These are phyloP conservation scores for Dallia pectoralis DNA, from an alignment of 2,797 vertebrate genomes.

Conservation along the genomic window DNA sequence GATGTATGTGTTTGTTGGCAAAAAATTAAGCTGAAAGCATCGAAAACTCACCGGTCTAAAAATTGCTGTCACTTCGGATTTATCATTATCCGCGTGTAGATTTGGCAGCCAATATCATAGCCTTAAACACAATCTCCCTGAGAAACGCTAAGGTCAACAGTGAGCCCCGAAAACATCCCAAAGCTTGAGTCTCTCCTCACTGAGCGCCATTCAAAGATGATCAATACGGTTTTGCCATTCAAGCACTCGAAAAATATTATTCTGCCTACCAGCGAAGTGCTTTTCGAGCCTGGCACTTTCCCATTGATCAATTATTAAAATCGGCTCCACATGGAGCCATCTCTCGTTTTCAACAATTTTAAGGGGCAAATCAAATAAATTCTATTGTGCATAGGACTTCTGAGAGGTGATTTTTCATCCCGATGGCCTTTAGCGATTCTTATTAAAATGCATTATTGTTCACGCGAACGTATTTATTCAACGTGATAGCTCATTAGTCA, in stretches of 20 bases:
- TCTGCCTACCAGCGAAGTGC: slow-evolving; percentile 72
- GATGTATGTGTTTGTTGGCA: slow-evolving; percentile 55
- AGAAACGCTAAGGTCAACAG: slow-evolving; percentile 65
- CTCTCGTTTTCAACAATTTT: slow-evolving; percentile 71
- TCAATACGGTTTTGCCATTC: slow-evolving; percentile 69
- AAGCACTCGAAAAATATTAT: slow-evolving; percentile 69
- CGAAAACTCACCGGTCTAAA: slow-evolving; percentile 60
- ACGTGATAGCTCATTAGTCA: slow-evolving; percentile 82
- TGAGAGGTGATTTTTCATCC: slow-evolving; percentile 80
- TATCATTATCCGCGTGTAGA: slow-evolving; percentile 53
- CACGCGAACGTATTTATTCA: slow-evolving; percentile 81
- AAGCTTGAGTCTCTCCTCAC: slow-evolving; percentile 64
- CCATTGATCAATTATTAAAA: slow-evolving; percentile 81
- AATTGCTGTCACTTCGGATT: slow-evolving; percentile 64
- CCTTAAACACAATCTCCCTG: slow-evolving; percentile 64
- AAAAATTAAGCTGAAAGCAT: slow-evolving; percentile 44
- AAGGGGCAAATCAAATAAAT: slow-evolving; percentile 77
- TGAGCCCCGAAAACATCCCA: slow-evolving; percentile 71
- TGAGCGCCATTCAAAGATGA: slow-evolving; percentile 70
- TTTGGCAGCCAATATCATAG: slow-evolving; percentile 67
- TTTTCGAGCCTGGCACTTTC: slow-evolving; percentile 69
- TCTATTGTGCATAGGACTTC: slow-evolving; percentile 68
- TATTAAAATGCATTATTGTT: slow-evolving; percentile 85
- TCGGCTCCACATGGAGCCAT: slow-evolving; percentile 65
- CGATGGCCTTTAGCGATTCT: slow-evolving; percentile 80